Evolutionary conservation across 2,113 vertebrate genomes (phyloP), one percentile per base, ranked within the genome.

Genomic region (Pangasianodon gigas): DNA sequence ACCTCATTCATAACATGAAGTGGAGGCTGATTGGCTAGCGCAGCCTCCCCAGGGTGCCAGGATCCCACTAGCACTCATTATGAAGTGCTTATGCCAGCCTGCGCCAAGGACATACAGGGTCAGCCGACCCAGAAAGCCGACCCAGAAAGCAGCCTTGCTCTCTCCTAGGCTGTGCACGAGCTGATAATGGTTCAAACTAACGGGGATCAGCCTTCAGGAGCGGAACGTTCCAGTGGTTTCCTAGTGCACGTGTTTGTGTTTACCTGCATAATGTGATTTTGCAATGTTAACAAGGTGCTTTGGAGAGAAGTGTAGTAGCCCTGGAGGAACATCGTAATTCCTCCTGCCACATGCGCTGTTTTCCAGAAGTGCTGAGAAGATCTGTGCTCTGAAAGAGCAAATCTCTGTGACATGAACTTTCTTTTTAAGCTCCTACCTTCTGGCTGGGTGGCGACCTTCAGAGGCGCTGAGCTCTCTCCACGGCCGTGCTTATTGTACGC

Each of bases 391-490:
- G 5, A 37, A 6, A 32, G 4, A 82, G 5, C 8, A 26, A 44
- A 44, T 24, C 54, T 44, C 37, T 60, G 32, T 14, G 37, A 26
- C 16, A 56, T 82, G 6, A 54, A n/a, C 52, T 41, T 26, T 44
- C 0, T 8, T 13, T 44, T 62, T 26, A 26, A 85, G 46, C 41
- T 56, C 94, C 96, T 94, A 99, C 98, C 98, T 94, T 99, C 98
- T 0, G 97, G 98, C 92, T 99, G 98, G 6, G 98, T 99, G 92
- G 97, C 97, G 90, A 99, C 98, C 88, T 96, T 97, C 3, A 99
- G 94, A 0, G 94, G 96, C 0, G 94, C 91, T 0, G 98, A 99
- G 91, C 97, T 98, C 94, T 99, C 98, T 2, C 98, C 98, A 0
- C 95, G 95, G 54, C 98, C 98, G 2, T 99, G 97, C 92, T 93